Conservation (phyloP, 2,113 vertebrate species). For the Podarcis muralis region DNA sequence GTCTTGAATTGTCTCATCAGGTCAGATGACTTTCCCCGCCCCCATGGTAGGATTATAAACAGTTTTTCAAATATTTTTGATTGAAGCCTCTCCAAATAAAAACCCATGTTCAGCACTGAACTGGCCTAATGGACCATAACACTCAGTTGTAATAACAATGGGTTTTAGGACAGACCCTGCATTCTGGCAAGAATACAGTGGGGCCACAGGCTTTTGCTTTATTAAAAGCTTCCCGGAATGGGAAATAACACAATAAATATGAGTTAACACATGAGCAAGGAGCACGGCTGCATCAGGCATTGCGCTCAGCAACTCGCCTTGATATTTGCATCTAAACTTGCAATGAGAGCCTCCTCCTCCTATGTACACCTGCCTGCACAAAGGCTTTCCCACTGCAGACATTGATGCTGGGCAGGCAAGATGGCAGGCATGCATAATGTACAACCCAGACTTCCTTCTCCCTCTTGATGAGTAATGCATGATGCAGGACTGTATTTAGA, state of each 20-base stretch:
- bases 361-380: not conserved
- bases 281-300: not conserved
- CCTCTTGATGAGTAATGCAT: too few species aligned
- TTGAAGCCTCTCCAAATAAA: slow-evolving; percentile 67
- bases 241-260: not conserved
- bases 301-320: not conserved
- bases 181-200: slow-evolving; percentile 13
- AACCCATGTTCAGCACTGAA: slow-evolving; percentile 59
- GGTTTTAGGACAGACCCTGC: not conserved
- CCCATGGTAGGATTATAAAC: slow-evolving; percentile 47
- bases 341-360: not conserved
- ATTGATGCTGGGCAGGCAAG: too few species aligned
- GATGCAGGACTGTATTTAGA: too few species aligned
- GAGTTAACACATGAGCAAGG: not conserved
- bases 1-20: slow-evolving; percentile 74
- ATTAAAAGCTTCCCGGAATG: not conserved
- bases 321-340: not conserved
- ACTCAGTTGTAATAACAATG: slow-evolving; percentile 30
- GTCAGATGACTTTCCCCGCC: slow-evolving; percentile 51
- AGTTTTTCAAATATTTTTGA: slow-evolving; percentile 66
- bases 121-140: slow-evolving; percentile 62
- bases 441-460: too few species aligned
- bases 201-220: accelerated
- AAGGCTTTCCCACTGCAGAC: too few species aligned
- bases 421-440: too few species aligned